A percentile compares a stretch with the other conserved stretches of the same genome.
phyloP scores from a whole-genome alignment of 2,888 invertebrate species.

The Coronaproctus castanopsis region DNA sequence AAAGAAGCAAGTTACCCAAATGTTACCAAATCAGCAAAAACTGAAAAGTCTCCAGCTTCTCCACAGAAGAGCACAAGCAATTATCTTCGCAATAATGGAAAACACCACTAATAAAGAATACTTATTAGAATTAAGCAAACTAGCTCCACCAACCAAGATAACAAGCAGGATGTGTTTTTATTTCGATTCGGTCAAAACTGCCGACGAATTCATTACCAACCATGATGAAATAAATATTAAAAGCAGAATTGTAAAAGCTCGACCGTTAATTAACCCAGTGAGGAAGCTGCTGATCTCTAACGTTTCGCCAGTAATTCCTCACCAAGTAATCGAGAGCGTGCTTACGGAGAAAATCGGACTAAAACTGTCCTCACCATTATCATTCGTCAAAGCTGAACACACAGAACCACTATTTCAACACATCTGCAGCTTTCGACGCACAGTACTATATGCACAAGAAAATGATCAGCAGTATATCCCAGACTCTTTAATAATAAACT shows the following conservation, averaged over 20 bases:
- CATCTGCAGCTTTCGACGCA: too few relatives aligned
- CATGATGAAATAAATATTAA: background rate
- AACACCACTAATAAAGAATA: background rate
- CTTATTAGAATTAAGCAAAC: background rate
- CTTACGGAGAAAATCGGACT: background rate
- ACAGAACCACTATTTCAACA: slow-evolving; percentile 14
- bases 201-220: background rate
- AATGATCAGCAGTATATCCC: too few relatives aligned
- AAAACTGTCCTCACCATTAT: slow-evolving; percentile 1
- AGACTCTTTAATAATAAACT: background rate
- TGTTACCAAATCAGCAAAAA: background rate
- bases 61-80: background rate
- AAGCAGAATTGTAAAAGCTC: background rate
- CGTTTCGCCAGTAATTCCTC: background rate
- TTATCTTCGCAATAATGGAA: background rate
- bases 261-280: background rate
- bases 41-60: background rate
- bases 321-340: background rate
- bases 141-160: background rate
- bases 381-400: background rate
- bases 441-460: background rate
- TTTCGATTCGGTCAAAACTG: background rate
- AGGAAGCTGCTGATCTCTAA: background rate
- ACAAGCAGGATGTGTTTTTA: background rate
- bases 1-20: background rate